A percentile compares a stretch with the other conserved stretches of the same genome.
Conservation (phyloP, 2,113 vertebrate species). For the Erythrocercus mccallii region DNA sequence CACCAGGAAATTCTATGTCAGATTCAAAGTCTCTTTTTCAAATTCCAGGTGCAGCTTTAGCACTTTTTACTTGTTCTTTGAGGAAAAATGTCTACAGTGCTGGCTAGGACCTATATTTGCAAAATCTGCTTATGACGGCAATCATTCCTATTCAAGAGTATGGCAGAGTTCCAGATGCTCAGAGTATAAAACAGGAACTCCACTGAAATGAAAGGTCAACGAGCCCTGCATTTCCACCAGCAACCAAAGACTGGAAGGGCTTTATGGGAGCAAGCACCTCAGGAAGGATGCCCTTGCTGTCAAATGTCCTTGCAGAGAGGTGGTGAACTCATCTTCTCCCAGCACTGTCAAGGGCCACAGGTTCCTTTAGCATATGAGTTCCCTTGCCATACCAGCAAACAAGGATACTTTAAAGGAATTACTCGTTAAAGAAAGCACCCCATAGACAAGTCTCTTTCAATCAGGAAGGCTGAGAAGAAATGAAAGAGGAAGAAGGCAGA, state of each 20-base stretch:
- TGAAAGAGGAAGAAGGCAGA: background rate
- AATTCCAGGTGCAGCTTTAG: background rate
- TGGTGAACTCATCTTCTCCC: background rate
- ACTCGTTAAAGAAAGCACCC: background rate
- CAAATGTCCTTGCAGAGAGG: background rate
- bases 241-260: background rate
- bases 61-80: background rate
- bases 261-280: background rate
- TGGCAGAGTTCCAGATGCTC: background rate
- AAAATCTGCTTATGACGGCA: background rate
- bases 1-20: background rate
- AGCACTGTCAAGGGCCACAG: background rate
- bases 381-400: background rate
- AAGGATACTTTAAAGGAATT: background rate
- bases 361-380: background rate
- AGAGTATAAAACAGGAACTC: background rate
- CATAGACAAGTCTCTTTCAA: background rate
- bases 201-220: background rate
- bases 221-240: background rate
- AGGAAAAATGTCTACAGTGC: background rate
- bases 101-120: background rate
- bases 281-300: background rate
- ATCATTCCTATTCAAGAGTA: background rate
- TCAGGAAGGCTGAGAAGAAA: background rate
- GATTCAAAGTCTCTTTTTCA: background rate